Evolutionary conservation across 2,888 invertebrate species (phyloP), one percentile per base, ranked within the genome.

Genomic region (Nomada lathburiana): DNA sequence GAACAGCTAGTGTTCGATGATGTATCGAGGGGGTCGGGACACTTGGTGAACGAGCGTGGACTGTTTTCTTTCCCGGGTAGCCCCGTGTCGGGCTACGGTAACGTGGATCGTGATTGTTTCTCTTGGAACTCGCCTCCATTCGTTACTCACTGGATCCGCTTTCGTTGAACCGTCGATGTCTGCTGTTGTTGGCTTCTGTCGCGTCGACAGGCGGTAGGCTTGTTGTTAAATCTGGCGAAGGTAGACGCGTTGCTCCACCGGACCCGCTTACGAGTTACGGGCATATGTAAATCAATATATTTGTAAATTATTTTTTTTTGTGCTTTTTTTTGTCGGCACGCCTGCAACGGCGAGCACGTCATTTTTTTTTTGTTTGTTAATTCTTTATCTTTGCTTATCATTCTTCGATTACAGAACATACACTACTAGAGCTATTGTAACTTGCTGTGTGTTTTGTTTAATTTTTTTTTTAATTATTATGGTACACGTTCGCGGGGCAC

Each of bases 231-330:
- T 83, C 85, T 65, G 76, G 72, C 80, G 79, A 84, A 82, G 80
- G 87, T 65, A 76, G 76, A 74, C 82, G 76, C 63, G 78, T 88
- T 90, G 90, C 91, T 90, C 91, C 86, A 89, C 90, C 91, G 91
- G 91, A 87, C 91, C 93, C 93, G 75, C 93, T 93, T 94, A 94
- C 92, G 91, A 93, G 93, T 94, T 93, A 94, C 94, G 93, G 93
- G 93, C 93, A 94, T 94, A 94, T 94, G 94, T 94, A 94, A 94
- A 94, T 93, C 94, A 94, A 94, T 94, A 94, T 92, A 93, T 94
- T 94, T 94, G 93, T 94, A 94, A 94, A 94, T 94, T 86, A 86
- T 88, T 93, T 93, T 36, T 36, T 93, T 93, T 93, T 92, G 86
- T 88, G 86, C 16, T 90, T 92, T 92, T 92, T 91, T 91, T 69